Evolutionary conservation across 1,140 invertebrate species (phyloP).

Genomic region (Scylla paramamosain): DNA sequence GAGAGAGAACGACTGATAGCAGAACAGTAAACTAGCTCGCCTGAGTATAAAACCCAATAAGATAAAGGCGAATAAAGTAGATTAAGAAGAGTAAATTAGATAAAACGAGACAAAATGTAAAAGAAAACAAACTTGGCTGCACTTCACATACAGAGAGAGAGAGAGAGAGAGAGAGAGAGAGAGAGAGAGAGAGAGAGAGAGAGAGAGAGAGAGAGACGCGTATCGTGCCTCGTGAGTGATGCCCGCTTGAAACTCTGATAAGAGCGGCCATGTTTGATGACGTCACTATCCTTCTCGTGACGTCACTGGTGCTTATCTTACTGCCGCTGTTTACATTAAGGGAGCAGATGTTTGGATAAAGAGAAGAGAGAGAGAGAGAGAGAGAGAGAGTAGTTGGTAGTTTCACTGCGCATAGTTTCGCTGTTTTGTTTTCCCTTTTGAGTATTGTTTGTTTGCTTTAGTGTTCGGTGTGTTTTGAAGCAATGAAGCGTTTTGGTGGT

Average conservation of each 20-base stretch:
- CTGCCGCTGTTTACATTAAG: neutral
- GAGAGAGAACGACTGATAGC: neutral
- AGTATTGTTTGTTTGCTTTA: too few relatives aligned
- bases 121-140: too few relatives aligned
- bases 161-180: conserved; percentile 43
- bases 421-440: too few relatives aligned
- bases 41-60: too few relatives aligned
- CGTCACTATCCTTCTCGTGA: neutral
- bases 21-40: neutral
- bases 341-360: neutral
- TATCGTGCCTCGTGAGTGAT: conserved; percentile 1
- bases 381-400: conserved; percentile 34
- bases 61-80: too few relatives aligned
- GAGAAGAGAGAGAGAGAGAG: neutral
- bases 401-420: too few relatives aligned
- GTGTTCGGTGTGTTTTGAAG: too few relatives aligned
- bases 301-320: neutral
- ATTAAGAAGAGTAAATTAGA: too few relatives aligned
- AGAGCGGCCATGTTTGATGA: neutral
- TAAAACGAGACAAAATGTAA: too few relatives aligned
- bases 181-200: conserved; percentile 48
- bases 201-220: conserved; percentile 12
- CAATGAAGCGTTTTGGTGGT: too few relatives aligned
- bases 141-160: neutral
- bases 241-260: neutral